These are phyloP conservation scores for Gonioctena quinquepunctata DNA, from an alignment of 1,140 invertebrate genomes.

Conservation along the genomic window DNA sequence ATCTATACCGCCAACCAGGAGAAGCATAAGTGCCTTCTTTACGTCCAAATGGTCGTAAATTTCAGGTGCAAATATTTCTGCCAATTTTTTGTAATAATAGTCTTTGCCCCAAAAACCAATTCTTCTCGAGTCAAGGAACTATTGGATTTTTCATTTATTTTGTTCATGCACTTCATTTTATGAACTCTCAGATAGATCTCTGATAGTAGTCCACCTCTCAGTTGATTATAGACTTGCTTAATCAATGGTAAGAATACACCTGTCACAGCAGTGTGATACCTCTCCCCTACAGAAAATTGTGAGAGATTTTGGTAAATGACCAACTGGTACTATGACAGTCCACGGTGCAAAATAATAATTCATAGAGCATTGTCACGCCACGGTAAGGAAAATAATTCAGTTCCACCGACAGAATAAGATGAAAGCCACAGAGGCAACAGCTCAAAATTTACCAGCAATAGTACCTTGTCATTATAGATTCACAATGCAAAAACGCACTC, in stretches of 20 bases:
- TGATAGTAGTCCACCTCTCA: constrained; percentile 83
- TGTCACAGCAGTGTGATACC: constrained; percentile 88
- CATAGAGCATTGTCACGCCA: too few species aligned
- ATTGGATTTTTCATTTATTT: constrained; percentile 74
- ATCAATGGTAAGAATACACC: constrained; percentile 90
- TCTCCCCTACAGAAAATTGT: constrained; percentile 93
- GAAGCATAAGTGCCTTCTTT: constrained; percentile 92
- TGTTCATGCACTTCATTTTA: constrained; percentile 77
- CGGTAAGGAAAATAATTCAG: too few species aligned
- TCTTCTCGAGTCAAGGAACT: constrained; percentile 82
- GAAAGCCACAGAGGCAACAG: too few species aligned
- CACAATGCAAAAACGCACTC: too few species aligned
- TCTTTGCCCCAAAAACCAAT: constrained; percentile 74
- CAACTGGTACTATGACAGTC: constrained; percentile 97
- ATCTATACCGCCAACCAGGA: constrained; percentile 96
- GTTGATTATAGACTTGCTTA: constrained; percentile 81
- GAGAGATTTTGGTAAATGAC: constrained; percentile 93
- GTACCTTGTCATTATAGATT: too few species aligned
- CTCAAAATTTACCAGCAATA: too few species aligned
- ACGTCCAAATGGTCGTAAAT: constrained; percentile 99
- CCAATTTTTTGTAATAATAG: constrained; percentile 92
- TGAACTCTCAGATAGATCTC: constrained; percentile 93
- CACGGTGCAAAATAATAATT: too few species aligned
- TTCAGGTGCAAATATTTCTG: constrained; percentile 94
- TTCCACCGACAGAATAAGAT: too few species aligned